Evolutionary conservation across 2,888 invertebrate genomes (phyloP).

Genomic region (Drosophila acutilabella): DNA sequence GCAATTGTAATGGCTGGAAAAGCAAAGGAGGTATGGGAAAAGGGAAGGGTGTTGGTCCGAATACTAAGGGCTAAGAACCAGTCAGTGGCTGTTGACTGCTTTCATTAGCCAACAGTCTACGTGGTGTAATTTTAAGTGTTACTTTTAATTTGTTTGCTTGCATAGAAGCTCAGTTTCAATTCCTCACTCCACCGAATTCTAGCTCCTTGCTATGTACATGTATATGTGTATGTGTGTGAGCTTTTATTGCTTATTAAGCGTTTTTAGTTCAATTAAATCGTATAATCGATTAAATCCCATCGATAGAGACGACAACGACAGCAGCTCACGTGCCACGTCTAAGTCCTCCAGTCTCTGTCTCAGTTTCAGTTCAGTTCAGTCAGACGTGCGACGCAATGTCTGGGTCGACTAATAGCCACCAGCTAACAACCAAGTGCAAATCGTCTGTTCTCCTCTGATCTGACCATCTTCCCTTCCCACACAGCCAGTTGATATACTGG

Average conservation of each 20-base stretch:
- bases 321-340: slow-evolving; percentile 28
- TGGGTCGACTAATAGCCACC: slow-evolving; percentile 51
- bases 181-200: not conserved
- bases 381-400: slow-evolving; percentile 72
- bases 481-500: not conserved
- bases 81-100: slow-evolving; percentile 39
- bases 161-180: slow-evolving; percentile 27
- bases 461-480: slow-evolving; percentile 14
- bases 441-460: slow-evolving; percentile 12
- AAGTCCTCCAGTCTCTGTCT: slow-evolving; percentile 6
- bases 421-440: slow-evolving; percentile 41
- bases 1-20: slow-evolving; percentile 46
- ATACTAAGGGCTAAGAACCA: not conserved
- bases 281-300: slow-evolving; percentile 74
- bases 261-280: slow-evolving; percentile 79
- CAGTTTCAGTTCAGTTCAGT: slow-evolving; percentile 44
- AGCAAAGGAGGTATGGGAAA: not conserved
- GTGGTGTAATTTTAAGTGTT: slow-evolving; percentile 78
- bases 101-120: slow-evolving; percentile 72
- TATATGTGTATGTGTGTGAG: slow-evolving; percentile 33
- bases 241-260: slow-evolving; percentile 78
- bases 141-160: slow-evolving; percentile 72
- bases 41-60: not conserved
- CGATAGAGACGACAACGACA: slow-evolving; percentile 37
- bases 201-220: not conserved